Conservation (phyloP, 2,113 vertebrate genomes). For the Clupea harengus region DNA sequence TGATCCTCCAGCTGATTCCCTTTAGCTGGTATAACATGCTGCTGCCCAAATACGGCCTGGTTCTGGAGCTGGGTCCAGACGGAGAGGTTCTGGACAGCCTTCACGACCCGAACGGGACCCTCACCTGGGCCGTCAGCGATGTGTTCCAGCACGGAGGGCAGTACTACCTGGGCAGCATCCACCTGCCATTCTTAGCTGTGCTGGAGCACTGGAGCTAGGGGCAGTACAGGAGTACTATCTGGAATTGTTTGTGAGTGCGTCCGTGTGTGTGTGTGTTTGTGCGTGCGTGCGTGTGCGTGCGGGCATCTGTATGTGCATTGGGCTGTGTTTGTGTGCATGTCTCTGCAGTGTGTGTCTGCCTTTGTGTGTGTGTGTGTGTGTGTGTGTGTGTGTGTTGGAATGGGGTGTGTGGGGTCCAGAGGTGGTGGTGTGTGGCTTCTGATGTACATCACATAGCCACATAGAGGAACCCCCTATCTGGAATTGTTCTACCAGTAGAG, state of each 20-base stretch:
- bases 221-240: not conserved
- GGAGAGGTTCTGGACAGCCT: conserved; percentile 53
- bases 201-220: conserved; percentile 49
- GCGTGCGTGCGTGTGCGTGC: not conserved
- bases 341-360: too few species aligned
- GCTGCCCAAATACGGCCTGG: conserved; percentile 61
- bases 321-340: too few species aligned
- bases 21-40: conserved; percentile 58
- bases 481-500: too few species aligned
- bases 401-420: too few species aligned
- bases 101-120: conserved; percentile 47
- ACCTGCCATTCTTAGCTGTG: conserved; percentile 65
- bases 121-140: conserved; percentile 65
- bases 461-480: too few species aligned
- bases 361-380: too few species aligned
- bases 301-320: too few species aligned
- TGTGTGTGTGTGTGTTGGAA: too few species aligned
- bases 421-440: too few species aligned
- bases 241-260: too few species aligned
- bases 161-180: conserved; percentile 62
- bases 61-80: conserved; percentile 60
- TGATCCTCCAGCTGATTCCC: conserved; percentile 53
- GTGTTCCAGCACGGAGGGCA: conserved; percentile 64
- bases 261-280: not conserved
- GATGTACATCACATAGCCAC: too few species aligned